Conservation (phyloP, 53 echinoderm and acorn worm genomes). For the Temnopleurus reevesii region DNA sequence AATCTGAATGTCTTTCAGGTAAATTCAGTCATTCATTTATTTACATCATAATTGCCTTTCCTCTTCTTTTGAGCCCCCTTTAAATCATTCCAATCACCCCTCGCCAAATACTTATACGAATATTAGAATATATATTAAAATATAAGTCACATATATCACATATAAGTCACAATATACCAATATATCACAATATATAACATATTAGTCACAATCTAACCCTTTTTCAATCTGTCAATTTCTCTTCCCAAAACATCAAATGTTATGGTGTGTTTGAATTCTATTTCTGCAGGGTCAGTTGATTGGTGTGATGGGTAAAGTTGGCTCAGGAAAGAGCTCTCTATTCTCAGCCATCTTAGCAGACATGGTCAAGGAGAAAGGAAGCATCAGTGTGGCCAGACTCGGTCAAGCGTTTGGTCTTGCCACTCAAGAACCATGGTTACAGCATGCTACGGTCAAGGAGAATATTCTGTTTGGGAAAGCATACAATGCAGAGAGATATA, state of each 20-base stretch:
- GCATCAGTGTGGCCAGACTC: constrained; percentile 70
- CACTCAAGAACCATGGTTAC: constrained; percentile 94
- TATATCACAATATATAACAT: too few relatives aligned
- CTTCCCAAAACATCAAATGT: too few relatives aligned
- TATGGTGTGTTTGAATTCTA: too few relatives aligned
- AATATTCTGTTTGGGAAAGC: constrained; percentile 87
- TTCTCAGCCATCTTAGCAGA: constrained; percentile 89
- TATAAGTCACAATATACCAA: too few relatives aligned
- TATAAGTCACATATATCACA: too few relatives aligned
- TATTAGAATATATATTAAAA: too few relatives aligned
- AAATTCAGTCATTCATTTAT: not conserved
- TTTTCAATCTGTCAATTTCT: too few relatives aligned
- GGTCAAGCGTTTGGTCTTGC: constrained; percentile 86
- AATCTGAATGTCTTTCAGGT: constrained; percentile 79
- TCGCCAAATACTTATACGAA: too few relatives aligned
- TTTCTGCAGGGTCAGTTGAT: constrained; percentile 84
- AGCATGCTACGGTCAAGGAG: constrained; percentile 90
- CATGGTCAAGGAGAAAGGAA: constrained; percentile 81
- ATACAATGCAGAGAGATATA: constrained; percentile 74
- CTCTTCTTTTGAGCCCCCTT: too few relatives aligned
- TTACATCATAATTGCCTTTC: not conserved
- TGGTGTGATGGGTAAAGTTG: constrained; percentile 90
- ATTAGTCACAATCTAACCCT: too few relatives aligned
- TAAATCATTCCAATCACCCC: too few relatives aligned
- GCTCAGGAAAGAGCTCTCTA: constrained; percentile 96